Conservation (phyloP, 2,113 vertebrate genomes). For the Myotis davidii region DNA sequence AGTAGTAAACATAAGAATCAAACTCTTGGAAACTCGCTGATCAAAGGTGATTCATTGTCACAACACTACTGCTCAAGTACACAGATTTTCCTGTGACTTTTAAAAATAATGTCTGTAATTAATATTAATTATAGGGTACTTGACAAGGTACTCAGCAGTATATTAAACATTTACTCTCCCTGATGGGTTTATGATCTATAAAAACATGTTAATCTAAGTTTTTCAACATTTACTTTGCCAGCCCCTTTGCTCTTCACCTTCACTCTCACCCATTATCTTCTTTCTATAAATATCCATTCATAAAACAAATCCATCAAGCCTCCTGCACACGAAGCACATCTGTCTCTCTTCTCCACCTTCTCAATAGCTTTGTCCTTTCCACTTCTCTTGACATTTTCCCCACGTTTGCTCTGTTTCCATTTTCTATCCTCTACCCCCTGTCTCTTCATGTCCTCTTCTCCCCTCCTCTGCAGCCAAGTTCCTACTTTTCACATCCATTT, state of each 20-base stretch:
- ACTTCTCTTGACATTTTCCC: background rate
- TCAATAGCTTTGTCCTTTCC: background rate
- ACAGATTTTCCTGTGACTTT: conserved; percentile 47
- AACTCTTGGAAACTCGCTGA: conserved; percentile 13
- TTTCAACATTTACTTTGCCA: background rate
- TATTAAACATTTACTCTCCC: conserved; percentile 3
- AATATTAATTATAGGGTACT: conserved; percentile 48
- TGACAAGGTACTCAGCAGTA: background rate
- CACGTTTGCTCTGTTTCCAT: background rate
- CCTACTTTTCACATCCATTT: background rate
- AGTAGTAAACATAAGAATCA: background rate
- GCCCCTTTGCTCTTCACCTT: background rate
- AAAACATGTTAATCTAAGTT: conserved; percentile 12
- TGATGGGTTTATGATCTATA: background rate
- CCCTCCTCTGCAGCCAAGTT: background rate
- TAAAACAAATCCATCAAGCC: background rate
- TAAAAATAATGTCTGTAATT: conserved; percentile 45
- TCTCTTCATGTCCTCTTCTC: background rate
- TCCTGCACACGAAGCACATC: background rate
- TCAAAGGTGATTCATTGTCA: background rate
- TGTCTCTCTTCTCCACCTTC: background rate
- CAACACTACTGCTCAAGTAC: background rate
- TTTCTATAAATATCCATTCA: background rate
- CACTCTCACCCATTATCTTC: background rate
- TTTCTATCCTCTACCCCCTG: background rate